Base-by-base conservation (phyloP, 2,797 vertebrate species). In the Myotis pilosus region DNA sequence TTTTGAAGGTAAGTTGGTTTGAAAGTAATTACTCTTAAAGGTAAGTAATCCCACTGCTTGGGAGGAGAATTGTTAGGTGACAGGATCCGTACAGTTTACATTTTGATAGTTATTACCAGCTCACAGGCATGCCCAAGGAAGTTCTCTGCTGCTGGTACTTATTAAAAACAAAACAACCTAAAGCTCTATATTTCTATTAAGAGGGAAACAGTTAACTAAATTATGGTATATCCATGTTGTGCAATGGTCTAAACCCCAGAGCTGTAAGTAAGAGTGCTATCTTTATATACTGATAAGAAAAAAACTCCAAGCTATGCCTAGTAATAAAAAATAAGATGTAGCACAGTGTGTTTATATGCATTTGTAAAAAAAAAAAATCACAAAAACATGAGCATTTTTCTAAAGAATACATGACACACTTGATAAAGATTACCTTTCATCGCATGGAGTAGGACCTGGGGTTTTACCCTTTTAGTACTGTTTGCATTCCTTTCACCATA, bases 201-300 rank as follows among this genome's bases (percentile, higher is more conserved):
- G 11, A 92, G 28, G 74, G 4, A 94, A 86, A 92, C 44, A 5
- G 36, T 57, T 91, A 81, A 94, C 28, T 38, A 75, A 84, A 92
- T 60, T 20, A 80, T 53, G 25, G 15, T 44, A 53, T 66, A 79
- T 75, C 19, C 12, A 69, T 55, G 57, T 13, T 71, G 5, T 62
- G 2, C 78, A 89, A 62, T 84, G 28, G 19, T 53, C 25, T 47
- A 91, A 51, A 85, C 6, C 19, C 13, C 51, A 87, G 62, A 85
- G 8, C 68, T 89, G 6, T 68, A 91, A 68, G 38, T 80, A 72
- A 75, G 13, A 88, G n/a, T 60, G 28, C 25, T 41, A 90, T 75
- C 75, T 85, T 60, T 75, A 47, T 47, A 83, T 6, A 90, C 6
- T 25, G 22, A 68, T 44, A 74, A 28, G 17, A 81, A 94, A 87